Evolutionary conservation across 2,113 vertebrate species (phyloP), one percentile per base, ranked within the genome.

Genomic region (Thoracochromis brauschi): DNA sequence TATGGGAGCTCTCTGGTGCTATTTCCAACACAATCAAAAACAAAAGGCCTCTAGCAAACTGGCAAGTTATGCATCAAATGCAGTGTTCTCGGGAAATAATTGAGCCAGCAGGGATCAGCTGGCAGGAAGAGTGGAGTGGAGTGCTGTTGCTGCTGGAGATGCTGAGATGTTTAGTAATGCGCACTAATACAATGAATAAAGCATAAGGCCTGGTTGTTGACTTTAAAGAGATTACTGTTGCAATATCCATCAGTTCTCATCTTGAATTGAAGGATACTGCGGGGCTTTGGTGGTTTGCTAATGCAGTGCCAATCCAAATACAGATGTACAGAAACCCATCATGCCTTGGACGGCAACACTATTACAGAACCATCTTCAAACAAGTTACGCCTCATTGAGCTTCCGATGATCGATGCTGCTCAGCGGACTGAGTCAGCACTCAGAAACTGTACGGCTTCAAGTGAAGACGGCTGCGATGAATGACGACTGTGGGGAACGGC

Each of bases 71-170:
- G 89, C 86, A 86, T 92, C 89, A 94, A 88, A 92, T 54, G n/a
- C 78, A 19, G 80, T 35, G 85, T 84, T 84, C 81, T 71, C 68
- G 31, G 54, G 88, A 91, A 88, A 92, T 94, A 91, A 93, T 90
- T 91, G 85, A 92, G 92, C 87, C 92, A 87, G 91, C 82, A 89
- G 92, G 91, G 91, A 93, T 88, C 84, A 79, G 80, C 71, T 53
- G 63, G 58, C 84, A 81, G 73, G 19, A 60, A 54, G 54, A 83
- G 80, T 57, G 14, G 81, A 86, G 82, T 26, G 49, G 47, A 82
- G 45, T 75, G 65, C 82, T 86, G 83, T 68, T 84, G 82, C 54
- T 53, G 84, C 63, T 58, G 38, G 55, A 80, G 80, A 83, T 79
- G 81, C 68, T 81, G 63, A 86, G 75, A 87, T 87, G 87, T 86